These are phyloP conservation scores for Frankliniella fusca DNA, from an alignment of 2,888 invertebrate species.

Conservation along the genomic window DNA sequence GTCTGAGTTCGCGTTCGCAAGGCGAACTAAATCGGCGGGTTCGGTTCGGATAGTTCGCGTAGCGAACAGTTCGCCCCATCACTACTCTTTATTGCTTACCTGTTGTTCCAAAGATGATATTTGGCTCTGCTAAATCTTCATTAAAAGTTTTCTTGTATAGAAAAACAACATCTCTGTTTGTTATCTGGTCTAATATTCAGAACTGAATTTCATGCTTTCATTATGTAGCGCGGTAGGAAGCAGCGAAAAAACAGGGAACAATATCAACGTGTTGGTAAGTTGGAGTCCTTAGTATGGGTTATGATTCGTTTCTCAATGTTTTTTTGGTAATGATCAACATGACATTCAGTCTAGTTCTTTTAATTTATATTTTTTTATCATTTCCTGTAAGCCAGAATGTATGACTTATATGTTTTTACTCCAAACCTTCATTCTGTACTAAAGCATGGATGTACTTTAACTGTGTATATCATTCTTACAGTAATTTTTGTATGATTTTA, in stretches of 20 bases:
- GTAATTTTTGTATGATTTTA: background rate
- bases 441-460: background rate
- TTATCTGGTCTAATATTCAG: slow-evolving; percentile 35
- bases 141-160: slow-evolving; percentile 23
- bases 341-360: background rate
- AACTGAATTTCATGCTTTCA: slow-evolving; percentile 56
- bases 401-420: background rate
- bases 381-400: background rate
- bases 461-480: too few relatives aligned
- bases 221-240: slow-evolving; percentile 62
- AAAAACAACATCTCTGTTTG: slow-evolving; percentile 27
- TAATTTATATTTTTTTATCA: background rate
- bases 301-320: slow-evolving; percentile 28
- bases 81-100: slow-evolving; percentile 5
- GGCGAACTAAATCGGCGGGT: too few relatives aligned
- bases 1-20: too few relatives aligned
- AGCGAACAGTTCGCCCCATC: too few relatives aligned
- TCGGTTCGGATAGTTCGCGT: too few relatives aligned
- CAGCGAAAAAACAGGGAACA: slow-evolving; percentile 67
- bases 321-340: background rate
- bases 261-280: slow-evolving; percentile 75
- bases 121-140: slow-evolving; percentile 28
- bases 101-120: too few relatives aligned
- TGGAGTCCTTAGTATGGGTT: slow-evolving; percentile 42
- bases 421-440: background rate